Evolutionary conservation across 1,140 invertebrate genomes (phyloP).

Genomic region (Plutomurus gul): DNA sequence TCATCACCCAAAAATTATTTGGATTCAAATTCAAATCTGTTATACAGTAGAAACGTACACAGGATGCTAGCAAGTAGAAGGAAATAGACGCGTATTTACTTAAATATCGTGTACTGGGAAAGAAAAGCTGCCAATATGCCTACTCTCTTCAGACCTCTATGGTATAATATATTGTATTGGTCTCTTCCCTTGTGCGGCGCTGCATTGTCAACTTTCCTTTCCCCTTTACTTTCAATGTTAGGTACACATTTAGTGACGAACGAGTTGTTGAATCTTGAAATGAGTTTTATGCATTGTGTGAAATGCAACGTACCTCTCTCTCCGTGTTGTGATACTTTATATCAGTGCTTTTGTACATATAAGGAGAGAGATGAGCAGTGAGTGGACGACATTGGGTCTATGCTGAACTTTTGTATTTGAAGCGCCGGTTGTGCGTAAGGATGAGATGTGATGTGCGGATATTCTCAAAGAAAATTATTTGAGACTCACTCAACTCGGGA

Average conservation of each 20-base stretch:
- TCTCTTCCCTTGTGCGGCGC: not conserved
- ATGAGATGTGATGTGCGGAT: slow-evolving; percentile 22
- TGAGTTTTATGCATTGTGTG: slow-evolving; percentile 16
- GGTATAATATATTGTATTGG: not conserved
- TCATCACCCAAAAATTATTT: not conserved
- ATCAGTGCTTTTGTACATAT: not conserved
- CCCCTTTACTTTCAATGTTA: not conserved
- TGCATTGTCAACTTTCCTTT: not conserved
- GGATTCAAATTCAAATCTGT: not conserved
- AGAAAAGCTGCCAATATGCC: no score
- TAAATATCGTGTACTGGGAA: no score
- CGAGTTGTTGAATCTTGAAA: slow-evolving; percentile 7
- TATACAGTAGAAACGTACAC: not conserved
- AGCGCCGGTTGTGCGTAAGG: not conserved
- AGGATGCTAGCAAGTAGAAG: no score
- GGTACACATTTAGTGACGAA: not conserved
- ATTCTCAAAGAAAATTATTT: slow-evolving; percentile 42
- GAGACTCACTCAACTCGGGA: slow-evolving; percentile 14
- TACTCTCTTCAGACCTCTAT: no score
- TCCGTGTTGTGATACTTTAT: no score
- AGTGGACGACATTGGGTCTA: no score
- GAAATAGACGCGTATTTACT: no score
- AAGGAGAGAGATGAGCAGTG: not conserved
- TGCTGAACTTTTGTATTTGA: no score
- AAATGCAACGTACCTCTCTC: no score